Conservation (phyloP, 2,888 invertebrate species). For the Tubulanus polymorphus region DNA sequence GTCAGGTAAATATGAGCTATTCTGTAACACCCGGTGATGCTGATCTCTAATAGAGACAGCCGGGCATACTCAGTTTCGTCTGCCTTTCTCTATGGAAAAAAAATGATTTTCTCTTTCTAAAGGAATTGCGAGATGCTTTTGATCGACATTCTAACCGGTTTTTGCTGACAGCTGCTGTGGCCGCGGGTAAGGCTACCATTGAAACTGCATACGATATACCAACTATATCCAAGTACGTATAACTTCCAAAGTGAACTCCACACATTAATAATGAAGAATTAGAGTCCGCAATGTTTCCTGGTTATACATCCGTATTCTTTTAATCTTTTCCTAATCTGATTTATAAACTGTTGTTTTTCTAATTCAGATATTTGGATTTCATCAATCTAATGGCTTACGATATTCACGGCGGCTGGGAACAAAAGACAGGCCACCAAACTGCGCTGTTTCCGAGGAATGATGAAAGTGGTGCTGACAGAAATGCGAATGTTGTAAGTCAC, state of each 20-base stretch:
- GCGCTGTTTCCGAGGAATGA: conserved; percentile 29
- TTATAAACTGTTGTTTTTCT: too few relatives aligned
- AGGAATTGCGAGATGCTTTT: conserved; percentile 39
- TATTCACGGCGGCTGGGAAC: conserved; percentile 47
- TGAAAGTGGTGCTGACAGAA: conserved; percentile 16
- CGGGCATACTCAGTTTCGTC: too few relatives aligned
- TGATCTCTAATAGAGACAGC: too few relatives aligned
- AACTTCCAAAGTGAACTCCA: conserved; percentile 9
- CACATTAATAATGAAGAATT: too few relatives aligned
- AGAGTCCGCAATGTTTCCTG: too few relatives aligned
- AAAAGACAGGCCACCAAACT: conserved; percentile 38
- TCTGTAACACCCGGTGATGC: too few relatives aligned
- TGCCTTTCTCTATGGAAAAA: too few relatives aligned
- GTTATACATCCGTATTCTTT: too few relatives aligned
- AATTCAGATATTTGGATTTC: conserved; percentile 37
- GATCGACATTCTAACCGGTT: conserved; percentile 36
- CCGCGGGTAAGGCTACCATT: conserved; percentile 40
- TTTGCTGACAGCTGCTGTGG: conserved; percentile 45
- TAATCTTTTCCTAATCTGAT: too few relatives aligned
- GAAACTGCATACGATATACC: conserved; percentile 43
- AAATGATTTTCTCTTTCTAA: conserved; percentile 8
- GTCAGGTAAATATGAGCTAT: conserved; percentile 29
- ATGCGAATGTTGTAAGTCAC: not conserved
- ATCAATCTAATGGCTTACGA: conserved; percentile 49
- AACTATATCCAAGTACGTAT: conserved; percentile 26